phyloP scores from a whole-genome alignment of 2,113 vertebrate genomes.

The Zosterops hypoxanthus region DNA sequence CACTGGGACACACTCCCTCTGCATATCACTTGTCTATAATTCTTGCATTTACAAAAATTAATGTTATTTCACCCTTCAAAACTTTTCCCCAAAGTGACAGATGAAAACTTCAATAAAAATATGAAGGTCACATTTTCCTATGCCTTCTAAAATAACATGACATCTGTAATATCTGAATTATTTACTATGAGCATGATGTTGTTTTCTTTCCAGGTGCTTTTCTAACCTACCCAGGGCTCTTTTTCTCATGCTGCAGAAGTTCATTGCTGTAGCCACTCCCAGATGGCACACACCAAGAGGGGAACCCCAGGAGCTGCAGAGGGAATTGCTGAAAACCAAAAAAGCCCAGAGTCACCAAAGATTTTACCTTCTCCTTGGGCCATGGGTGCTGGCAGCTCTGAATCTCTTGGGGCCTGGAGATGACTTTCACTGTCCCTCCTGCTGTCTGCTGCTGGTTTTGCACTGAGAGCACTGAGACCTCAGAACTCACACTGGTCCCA shows the following conservation, averaged over 20 bases:
- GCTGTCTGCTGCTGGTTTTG: background rate
- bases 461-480: background rate
- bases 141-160: background rate
- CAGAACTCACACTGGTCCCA: rapidly evolving
- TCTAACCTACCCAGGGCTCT: background rate
- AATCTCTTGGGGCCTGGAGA: background rate
- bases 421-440: background rate
- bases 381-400: background rate
- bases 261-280: background rate
- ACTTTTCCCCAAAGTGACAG: background rate
- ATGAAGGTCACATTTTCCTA: background rate
- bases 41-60: background rate
- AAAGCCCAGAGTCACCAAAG: background rate
- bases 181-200: background rate
- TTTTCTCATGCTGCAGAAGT: background rate
- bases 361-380: background rate
- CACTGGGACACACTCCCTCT: background rate
- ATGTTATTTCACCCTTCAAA: background rate
- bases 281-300: background rate
- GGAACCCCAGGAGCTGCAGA: background rate
- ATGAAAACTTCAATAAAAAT: background rate
- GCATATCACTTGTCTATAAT: background rate
- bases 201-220: background rate
- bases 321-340: background rate
- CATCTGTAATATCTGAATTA: background rate